Evolutionary conservation across 2,113 vertebrate genomes (phyloP).

Genomic region (Microcebus ravelobensis): DNA sequence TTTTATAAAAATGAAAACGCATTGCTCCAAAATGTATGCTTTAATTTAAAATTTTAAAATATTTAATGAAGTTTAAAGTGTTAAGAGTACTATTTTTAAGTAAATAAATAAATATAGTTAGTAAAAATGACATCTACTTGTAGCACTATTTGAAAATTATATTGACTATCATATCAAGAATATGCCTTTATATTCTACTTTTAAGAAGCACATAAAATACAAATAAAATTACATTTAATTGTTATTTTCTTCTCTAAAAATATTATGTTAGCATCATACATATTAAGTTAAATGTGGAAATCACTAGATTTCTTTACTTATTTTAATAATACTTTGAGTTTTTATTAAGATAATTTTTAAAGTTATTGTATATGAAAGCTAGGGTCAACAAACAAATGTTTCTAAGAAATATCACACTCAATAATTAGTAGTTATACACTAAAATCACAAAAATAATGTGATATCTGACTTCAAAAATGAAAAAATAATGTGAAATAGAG

Average conservation of each 20-base stretch:
- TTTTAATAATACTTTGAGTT: background rate
- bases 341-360: slow-evolving; percentile 2
- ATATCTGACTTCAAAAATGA: background rate
- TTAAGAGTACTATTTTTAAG: slow-evolving; percentile 1
- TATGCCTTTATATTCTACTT: background rate
- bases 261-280: background rate
- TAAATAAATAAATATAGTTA: background rate
- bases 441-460: background rate
- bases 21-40: background rate
- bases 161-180: background rate
- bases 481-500: background rate
- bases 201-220: background rate
- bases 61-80: background rate
- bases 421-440: background rate
- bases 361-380: background rate
- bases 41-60: slow-evolving; percentile 1
- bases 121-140: background rate
- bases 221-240: slow-evolving; percentile 22
- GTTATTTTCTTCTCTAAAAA: slow-evolving; percentile 11
- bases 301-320: background rate
- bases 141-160: slow-evolving; percentile 1
- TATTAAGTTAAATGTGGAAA: background rate
- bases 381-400: background rate
- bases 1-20: background rate
- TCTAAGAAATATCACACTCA: background rate